A percentile compares a stretch with the other conserved stretches of the same genome.
Evolutionary conservation across 2,888 invertebrate species (phyloP).

Genomic region (Sthenelais limicola): DNA sequence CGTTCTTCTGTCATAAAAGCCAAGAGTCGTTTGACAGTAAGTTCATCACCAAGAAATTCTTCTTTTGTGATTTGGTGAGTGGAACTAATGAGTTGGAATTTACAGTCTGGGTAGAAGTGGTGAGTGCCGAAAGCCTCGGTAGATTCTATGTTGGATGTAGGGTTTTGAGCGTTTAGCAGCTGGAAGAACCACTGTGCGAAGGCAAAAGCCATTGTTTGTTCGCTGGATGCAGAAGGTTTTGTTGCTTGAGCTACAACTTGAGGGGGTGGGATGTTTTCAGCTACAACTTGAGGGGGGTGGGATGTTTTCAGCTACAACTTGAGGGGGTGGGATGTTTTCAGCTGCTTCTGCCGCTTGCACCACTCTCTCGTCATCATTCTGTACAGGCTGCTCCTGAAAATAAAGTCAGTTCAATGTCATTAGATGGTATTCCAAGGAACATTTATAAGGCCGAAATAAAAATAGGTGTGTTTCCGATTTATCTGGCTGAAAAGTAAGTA

Average conservation of each 20-base stretch:
- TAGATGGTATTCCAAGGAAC: too few relatives aligned
- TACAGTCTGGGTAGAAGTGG: slow-evolving; percentile 65
- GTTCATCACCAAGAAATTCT: slow-evolving; percentile 51
- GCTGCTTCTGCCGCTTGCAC: too few relatives aligned
- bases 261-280: too few relatives aligned
- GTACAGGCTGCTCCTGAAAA: too few relatives aligned
- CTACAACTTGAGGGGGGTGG: too few relatives aligned
- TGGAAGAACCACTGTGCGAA: slow-evolving; percentile 66
- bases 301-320: too few relatives aligned
- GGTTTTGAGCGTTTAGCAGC: slow-evolving; percentile 61
- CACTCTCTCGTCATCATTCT: too few relatives aligned
- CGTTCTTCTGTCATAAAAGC: slow-evolving; percentile 57
- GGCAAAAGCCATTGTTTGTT: slow-evolving; percentile 57
- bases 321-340: too few relatives aligned
- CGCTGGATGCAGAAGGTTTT: background rate
- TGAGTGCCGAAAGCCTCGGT: slow-evolving; percentile 62
- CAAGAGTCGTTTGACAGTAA: slow-evolving; percentile 56
- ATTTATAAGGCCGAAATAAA: too few relatives aligned
- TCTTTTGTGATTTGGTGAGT: slow-evolving; percentile 49
- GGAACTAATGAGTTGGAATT: slow-evolving; percentile 51
- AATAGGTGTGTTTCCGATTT: too few relatives aligned
- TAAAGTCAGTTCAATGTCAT: too few relatives aligned
- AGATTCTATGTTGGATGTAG: slow-evolving; percentile 43
- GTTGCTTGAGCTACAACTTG: background rate
- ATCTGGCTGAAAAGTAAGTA: too few relatives aligned